Percentiles rank a stretch among this genome's conserved stretches.
Evolutionary conservation across 1,140 invertebrate genomes (phyloP).

Genomic region (Diachasma alloeum): DNA sequence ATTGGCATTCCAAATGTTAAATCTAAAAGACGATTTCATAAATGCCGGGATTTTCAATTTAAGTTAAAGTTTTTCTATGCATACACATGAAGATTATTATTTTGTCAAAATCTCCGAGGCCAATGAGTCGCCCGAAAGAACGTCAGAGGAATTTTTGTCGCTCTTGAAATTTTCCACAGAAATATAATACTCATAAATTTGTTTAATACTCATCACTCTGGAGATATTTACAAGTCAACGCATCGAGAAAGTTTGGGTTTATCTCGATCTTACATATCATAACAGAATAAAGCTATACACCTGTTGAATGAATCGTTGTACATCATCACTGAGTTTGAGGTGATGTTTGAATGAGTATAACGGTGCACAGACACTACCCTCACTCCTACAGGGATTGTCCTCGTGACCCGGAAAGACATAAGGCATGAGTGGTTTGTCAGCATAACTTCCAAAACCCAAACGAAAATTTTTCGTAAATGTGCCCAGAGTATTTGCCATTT

Average conservation of each 20-base stretch:
- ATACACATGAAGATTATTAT: too few relatives aligned
- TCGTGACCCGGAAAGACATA: conserved; percentile 60
- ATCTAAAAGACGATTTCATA: too few relatives aligned
- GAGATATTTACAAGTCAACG: not conserved
- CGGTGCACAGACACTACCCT: conserved; percentile 49
- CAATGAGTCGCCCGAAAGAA: too few relatives aligned
- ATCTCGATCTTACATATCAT: not conserved
- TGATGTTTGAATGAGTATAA: conserved; percentile 65
- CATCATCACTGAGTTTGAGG: conserved; percentile 55
- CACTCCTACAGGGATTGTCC: conserved; percentile 45
- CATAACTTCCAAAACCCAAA: conserved; percentile 79
- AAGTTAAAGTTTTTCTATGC: too few relatives aligned
- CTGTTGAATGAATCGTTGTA: conserved; percentile 50
- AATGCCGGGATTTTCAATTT: too few relatives aligned
- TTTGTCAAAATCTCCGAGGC: too few relatives aligned
- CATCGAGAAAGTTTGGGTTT: not conserved
- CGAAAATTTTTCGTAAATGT: conserved; percentile 85
- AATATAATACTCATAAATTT: too few relatives aligned
- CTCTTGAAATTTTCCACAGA: too few relatives aligned
- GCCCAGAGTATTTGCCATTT: conserved; percentile 71
- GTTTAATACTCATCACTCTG: too few relatives aligned
- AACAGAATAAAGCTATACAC: conserved; percentile 16
- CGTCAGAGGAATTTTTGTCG: too few relatives aligned
- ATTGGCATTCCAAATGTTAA: too few relatives aligned
- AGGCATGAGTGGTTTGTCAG: conserved; percentile 79